Evolutionary conservation across 2,113 vertebrate genomes (phyloP), one percentile per base, ranked within the genome.

Genomic region (Forbesichthys papilliferus): DNA sequence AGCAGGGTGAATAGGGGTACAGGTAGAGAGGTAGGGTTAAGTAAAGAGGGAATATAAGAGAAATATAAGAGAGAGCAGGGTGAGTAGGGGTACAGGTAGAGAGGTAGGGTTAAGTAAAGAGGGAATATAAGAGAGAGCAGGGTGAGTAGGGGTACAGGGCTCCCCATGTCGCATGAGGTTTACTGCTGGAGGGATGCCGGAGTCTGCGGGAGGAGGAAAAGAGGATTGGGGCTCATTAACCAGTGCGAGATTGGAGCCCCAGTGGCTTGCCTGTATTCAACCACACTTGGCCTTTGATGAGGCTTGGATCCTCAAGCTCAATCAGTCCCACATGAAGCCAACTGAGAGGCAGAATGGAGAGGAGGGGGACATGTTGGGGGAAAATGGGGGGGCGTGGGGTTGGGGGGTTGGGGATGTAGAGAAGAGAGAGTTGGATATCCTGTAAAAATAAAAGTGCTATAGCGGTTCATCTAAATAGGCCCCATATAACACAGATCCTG

Each of bases 281-380:
- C 91, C 91, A 89, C 93, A 92, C 78, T 78, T 76, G 67, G 79
- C 79, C 91, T 94, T 94, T 94, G 91, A 94, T 94, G 93, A 91
- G 91, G 91, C 79, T 81, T 90, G 81, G 83, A 92, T 92, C 90
- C 90, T 86, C 89, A 71, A 86, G 87, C 90, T 91, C 91, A 93
- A 93, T 93, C 91, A 93, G 88, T 92, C 89, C 91, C 92, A 94
- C 92, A 94, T 93, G 93, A 93, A 80, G 85, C 89, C 84, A 76
- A 85, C 81, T 85, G 12, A 33, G 65, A 64, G 61, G 13, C 54
- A 20, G 27, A 8, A 20, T 9, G 59, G 16, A 54, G 86, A 68
- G 81, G 80, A 33, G 65, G 58, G 13, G 20, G 73, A 67, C 66
- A 79, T 74, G 51, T 69, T 69, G 72, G 48, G 54, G 48, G 48